Conservation (phyloP, 1,140 invertebrate genomes). For the Aphelinus certus region DNA sequence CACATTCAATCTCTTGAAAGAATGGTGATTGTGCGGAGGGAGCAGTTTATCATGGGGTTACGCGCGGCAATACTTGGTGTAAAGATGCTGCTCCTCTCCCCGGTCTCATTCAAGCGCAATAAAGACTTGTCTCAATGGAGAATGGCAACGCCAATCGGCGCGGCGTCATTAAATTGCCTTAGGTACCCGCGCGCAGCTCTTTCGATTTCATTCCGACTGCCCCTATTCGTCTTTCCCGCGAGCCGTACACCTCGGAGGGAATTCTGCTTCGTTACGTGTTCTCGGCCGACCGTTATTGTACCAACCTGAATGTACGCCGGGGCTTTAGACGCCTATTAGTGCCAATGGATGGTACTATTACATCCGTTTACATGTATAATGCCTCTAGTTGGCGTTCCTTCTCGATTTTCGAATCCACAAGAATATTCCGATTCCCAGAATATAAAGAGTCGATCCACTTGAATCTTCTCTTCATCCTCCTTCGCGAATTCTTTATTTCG, state of each 20-base stretch:
- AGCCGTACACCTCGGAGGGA: background rate
- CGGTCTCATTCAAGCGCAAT: background rate
- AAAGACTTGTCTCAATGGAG: constrained; percentile 13
- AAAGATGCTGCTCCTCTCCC: background rate
- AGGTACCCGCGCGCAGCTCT: background rate
- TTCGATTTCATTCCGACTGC: constrained; percentile 3
- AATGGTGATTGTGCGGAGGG: too few species aligned
- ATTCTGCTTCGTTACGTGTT: constrained; percentile 22
- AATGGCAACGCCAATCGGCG: background rate
- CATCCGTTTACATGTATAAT: too few species aligned
- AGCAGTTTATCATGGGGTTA: constrained; percentile 7
- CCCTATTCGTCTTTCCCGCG: constrained; percentile 6
- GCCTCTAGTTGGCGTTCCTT: too few species aligned
- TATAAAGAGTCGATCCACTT: too few species aligned
- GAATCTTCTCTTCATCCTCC: too few species aligned
- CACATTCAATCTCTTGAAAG: too few species aligned
- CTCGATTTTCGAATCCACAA: too few species aligned
- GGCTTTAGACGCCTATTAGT: too few species aligned
- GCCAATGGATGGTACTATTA: too few species aligned
- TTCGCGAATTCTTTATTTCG: too few species aligned
- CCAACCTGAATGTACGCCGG: background rate
- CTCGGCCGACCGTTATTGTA: background rate
- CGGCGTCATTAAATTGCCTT: constrained; percentile 5
- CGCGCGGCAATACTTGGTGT: background rate
- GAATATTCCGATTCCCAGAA: too few species aligned